Evolutionary conservation across 2,113 vertebrate species (phyloP), one percentile per base, ranked within the genome.

Genomic region (Sinosuthora webbiana): DNA sequence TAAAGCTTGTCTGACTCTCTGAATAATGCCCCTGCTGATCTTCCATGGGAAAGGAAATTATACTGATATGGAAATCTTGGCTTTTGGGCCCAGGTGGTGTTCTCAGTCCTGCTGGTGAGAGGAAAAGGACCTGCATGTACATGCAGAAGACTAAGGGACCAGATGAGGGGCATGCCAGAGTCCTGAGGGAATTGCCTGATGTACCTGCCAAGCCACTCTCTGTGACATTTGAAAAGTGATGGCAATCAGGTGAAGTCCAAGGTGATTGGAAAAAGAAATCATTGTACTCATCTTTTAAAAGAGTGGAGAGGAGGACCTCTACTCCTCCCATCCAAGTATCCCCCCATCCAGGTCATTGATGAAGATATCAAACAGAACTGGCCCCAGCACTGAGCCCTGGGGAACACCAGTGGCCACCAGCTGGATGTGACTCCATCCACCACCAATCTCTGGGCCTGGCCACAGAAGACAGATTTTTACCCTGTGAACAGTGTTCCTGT

Each of bases 381-480:
- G 35, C 5, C 14, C 37, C 37, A 31, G 27, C 19, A 37, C 53
- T 68, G 57, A 73, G 25, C 42, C 14, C 50, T 37, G 50, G 42
- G 33, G 30, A 35, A 0, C 50, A 80, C 6, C 50, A 14, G 5
- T 49, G 2, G 6, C 11, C 13, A 22, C 21, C 14, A 73, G 17
- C 30, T n/a, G 75, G 17, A 42, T 12, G 13, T 56, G 35, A 9
- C 14, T 57, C 17, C 27, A 42, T 37, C 1, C 31, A 33, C 10
- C 31, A 44, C 33, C 13, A 15, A 0, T 7, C 18, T 52, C 52
- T 30, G 15, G 44, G 15, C 23, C 27, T 1, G 0, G 27, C 10
- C 33, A 17, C 4, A 24, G n/a, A 5, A 33, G 37, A 1, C 18
- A 11, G 18, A 2, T 33, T 23, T 71, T 44, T 13, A 73, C 13